Conservation (phyloP, 2,888 invertebrate genomes). For the Conops quadrifasciatus region DNA sequence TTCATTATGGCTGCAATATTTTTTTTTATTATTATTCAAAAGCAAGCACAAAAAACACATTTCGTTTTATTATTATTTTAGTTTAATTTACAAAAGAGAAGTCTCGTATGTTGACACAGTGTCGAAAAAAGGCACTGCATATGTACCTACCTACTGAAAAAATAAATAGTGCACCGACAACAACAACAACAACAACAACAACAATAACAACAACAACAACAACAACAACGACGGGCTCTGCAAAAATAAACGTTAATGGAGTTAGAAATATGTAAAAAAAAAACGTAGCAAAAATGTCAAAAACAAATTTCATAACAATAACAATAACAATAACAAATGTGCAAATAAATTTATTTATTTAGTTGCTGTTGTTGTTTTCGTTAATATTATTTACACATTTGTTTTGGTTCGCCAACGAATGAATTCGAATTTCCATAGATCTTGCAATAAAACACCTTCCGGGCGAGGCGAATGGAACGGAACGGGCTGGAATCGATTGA, state of each 20-base stretch:
- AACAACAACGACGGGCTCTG: neutral
- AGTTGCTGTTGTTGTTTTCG: neutral
- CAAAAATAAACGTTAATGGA: neutral
- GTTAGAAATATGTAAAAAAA: neutral
- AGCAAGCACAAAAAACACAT: slow-evolving; percentile 27
- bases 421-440: slow-evolving; percentile 24
- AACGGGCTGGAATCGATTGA: too few species aligned
- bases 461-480: neutral
- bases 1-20: too few species aligned
- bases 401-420: slow-evolving; percentile 20
- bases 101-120: slow-evolving; percentile 18
- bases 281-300: slow-evolving; percentile 10
- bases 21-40: slow-evolving; percentile 16
- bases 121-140: slow-evolving; percentile 21
- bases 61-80: slow-evolving; percentile 31
- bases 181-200: neutral
- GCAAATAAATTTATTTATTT: slow-evolving; percentile 4
- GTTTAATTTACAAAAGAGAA: slow-evolving; percentile 29
- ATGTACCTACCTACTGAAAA: too few species aligned
- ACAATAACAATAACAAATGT: slow-evolving; percentile 10
- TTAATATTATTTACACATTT: slow-evolving; percentile 36
- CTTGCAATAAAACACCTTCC: slow-evolving; percentile 13
- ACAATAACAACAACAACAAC: too few species aligned
- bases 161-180: too few species aligned
- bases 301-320: slow-evolving; percentile 29